phyloP scores from a whole-genome alignment of 2,888 invertebrate species.

The Saturnia pavonia region DNA sequence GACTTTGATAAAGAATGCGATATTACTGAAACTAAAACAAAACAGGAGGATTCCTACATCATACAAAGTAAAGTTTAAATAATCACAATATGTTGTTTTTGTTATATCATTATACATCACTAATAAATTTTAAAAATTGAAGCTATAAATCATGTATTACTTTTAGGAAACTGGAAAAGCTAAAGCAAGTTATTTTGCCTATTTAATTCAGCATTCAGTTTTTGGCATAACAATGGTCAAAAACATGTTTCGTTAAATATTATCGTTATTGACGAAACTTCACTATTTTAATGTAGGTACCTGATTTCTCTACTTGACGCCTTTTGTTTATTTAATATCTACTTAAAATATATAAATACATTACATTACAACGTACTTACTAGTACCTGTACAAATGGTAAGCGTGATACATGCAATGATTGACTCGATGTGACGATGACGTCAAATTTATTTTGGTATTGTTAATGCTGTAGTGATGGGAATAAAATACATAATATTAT shows the following conservation, averaged over 20 bases:
- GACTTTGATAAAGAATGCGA: not conserved
- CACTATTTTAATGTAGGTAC: not conserved
- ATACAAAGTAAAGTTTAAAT: no score
- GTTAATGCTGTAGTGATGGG: conserved; percentile 42
- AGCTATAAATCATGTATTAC: no score
- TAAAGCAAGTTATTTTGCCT: no score
- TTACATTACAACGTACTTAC: conserved; percentile 12
- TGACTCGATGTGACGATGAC: conserved; percentile 38
- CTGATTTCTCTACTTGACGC: no score
- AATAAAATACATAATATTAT: conserved; percentile 42
- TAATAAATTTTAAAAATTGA: no score
- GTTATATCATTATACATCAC: no score
- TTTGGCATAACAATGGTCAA: no score
- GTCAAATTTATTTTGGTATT: conserved; percentile 55
- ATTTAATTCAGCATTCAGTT: no score
- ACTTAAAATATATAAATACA: not conserved
- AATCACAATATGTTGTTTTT: no score
- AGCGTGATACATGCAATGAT: conserved; percentile 15
- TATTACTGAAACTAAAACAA: not conserved
- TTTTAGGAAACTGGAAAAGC: no score
- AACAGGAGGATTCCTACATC: no score
- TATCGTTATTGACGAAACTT: not conserved
- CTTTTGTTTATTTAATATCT: not conserved
- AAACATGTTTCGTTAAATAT: no score
- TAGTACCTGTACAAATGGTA: conserved; percentile 10